Percentiles rank a stretch among this genome's conserved stretches.
These are phyloP conservation scores for Calameuta pallipes DNA, from an alignment of 2,888 invertebrate genomes.

Conservation along the genomic window DNA sequence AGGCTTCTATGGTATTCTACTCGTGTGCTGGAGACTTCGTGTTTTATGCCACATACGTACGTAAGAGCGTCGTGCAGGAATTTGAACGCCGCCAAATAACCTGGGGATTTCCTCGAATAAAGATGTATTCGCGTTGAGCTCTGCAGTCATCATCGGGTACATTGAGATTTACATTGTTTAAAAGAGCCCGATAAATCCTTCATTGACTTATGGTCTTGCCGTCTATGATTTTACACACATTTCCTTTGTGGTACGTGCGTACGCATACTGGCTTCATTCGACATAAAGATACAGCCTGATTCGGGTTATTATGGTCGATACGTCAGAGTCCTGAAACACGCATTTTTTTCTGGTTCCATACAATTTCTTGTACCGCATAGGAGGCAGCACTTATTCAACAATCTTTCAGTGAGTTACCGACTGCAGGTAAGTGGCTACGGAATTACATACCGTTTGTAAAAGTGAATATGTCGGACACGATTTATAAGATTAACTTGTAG, in stretches of 20 bases:
- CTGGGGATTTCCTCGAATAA: constrained; percentile 29
- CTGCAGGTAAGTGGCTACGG: background rate
- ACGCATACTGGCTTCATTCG: background rate
- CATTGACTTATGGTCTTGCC: background rate
- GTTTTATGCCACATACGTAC: constrained; percentile 12
- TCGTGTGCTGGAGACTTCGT: constrained; percentile 28
- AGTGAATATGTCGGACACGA: background rate
- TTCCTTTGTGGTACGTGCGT: background rate
- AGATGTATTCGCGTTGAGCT: constrained; percentile 1
- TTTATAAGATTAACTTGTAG: background rate
- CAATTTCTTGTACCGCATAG: background rate
- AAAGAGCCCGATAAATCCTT: background rate
- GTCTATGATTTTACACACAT: background rate
- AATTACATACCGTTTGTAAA: background rate
- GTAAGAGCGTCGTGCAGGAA: constrained; percentile 30
- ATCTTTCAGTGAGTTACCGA: background rate
- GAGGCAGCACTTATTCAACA: background rate
- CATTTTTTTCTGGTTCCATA: background rate
- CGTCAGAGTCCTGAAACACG: background rate
- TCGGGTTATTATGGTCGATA: background rate
- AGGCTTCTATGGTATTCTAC: constrained; percentile 29
- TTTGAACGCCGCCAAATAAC: constrained; percentile 30
- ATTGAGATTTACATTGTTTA: background rate
- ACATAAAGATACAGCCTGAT: background rate
- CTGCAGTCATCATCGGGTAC: background rate